Evolutionary conservation across 2,888 invertebrate genomes (phyloP).

Genomic region (Xestoiulus laeticollis): DNA sequence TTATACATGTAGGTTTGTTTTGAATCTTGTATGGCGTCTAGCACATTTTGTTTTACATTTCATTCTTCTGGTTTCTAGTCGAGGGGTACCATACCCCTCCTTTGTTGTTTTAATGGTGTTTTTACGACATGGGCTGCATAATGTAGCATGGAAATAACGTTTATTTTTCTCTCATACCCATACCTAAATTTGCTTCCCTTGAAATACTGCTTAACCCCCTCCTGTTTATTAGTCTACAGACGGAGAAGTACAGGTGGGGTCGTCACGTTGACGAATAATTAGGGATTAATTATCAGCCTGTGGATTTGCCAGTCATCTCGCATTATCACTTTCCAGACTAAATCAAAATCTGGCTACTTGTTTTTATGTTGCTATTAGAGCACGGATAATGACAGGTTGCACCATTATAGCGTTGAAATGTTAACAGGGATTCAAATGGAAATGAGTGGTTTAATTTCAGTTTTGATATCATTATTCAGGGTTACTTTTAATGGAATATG

Average conservation of each 20-base stretch:
- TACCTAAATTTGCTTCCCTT: slow-evolving; percentile 1
- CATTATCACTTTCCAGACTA: neutral
- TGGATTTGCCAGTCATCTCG: slow-evolving; percentile 26
- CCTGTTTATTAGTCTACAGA: slow-evolving; percentile 2
- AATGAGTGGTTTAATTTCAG: no score
- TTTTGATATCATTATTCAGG: no score
- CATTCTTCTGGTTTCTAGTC: neutral
- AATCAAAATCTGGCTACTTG: neutral
- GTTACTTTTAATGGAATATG: neutral
- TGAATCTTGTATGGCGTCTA: neutral
- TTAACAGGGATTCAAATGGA: no score
- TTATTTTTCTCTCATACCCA: neutral
- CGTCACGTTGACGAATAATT: slow-evolving; percentile 19
- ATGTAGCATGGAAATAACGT: neutral
- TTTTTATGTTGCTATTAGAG: neutral
- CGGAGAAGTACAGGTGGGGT: neutral
- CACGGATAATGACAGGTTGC: neutral
- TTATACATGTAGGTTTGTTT: neutral
- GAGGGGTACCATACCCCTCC: neutral
- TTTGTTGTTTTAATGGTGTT: slow-evolving; percentile 18
- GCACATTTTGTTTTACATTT: neutral
- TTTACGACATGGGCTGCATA: neutral
- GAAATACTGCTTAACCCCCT: slow-evolving; percentile 19
- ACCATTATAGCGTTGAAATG: no score
- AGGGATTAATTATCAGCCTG: neutral